Conservation (phyloP, 2,888 invertebrate genomes). For the Bombyx huttoni region DNA sequence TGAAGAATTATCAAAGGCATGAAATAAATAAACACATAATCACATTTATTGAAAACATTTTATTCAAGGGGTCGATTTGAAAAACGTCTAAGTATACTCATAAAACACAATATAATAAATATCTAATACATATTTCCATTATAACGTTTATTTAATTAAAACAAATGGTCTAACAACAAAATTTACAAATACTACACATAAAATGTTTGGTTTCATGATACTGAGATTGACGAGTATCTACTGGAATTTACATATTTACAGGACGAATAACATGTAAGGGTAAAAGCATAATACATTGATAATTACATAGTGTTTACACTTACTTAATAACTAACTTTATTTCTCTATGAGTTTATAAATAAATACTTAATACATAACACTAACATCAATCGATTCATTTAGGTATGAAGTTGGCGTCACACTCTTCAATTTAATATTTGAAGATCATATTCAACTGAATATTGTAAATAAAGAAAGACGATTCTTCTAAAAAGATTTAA, state of each 20-base stretch:
- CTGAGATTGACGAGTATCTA: slow-evolving; percentile 63
- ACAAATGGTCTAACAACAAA: slow-evolving; percentile 57
- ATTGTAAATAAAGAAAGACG: no score
- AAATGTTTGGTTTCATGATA: slow-evolving; percentile 71
- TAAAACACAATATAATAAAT: slow-evolving; percentile 54
- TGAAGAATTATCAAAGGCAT: neutral
- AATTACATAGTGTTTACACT: slow-evolving; percentile 15
- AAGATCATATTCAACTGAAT: no score
- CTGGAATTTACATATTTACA: slow-evolving; percentile 71
- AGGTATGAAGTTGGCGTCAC: no score
- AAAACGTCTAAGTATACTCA: slow-evolving; percentile 45
- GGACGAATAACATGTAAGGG: slow-evolving; percentile 48
- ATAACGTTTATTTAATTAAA: slow-evolving; percentile 41
- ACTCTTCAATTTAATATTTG: no score
- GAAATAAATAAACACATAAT: slow-evolving; percentile 15
- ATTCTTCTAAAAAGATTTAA: no score
- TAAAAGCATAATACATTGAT: slow-evolving; percentile 39
- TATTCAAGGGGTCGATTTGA: slow-evolving; percentile 58
- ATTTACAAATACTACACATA: slow-evolving; percentile 59
- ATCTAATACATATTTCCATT: slow-evolving; percentile 21
- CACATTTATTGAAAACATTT: slow-evolving; percentile 53
- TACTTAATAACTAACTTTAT: slow-evolving; percentile 2
- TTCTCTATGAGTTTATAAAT: slow-evolving; percentile 47
- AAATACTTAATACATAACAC: slow-evolving; percentile 36
- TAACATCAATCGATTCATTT: neutral